These are phyloP conservation scores for Rhopilema esculentum DNA, from an alignment of 30 jellyfish, hydroid and myxozoan species.

Conservation along the genomic window DNA sequence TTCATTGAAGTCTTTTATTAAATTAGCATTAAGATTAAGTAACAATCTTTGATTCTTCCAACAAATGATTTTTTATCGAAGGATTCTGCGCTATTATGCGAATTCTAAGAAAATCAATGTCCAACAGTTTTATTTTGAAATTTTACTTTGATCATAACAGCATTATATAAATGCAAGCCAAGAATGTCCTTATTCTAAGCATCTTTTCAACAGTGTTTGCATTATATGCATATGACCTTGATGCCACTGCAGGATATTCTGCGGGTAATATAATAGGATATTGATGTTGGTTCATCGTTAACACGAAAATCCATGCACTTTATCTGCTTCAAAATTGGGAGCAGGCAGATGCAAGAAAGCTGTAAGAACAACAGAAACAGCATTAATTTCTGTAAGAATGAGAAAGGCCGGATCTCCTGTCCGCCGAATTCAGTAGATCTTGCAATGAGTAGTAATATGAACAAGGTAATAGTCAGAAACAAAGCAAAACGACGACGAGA, in stretches of 20 bases:
- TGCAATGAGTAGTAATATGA: too few relatives aligned
- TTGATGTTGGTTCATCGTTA: too few relatives aligned
- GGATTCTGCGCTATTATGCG: neutral
- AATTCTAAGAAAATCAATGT: neutral
- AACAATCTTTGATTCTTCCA: neutral
- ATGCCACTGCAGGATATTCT: neutral
- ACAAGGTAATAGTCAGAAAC: too few relatives aligned
- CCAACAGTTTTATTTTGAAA: neutral
- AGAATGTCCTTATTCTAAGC: neutral
- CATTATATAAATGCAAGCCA: neutral
- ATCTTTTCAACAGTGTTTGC: neutral
- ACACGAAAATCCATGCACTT: too few relatives aligned
- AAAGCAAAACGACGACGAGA: too few relatives aligned
- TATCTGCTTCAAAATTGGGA: too few relatives aligned
- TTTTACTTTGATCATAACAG: neutral
- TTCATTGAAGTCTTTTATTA: neutral
- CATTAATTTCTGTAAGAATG: too few relatives aligned
- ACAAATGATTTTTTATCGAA: neutral
- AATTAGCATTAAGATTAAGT: neutral
- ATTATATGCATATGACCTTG: neutral
- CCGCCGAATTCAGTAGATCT: too few relatives aligned
- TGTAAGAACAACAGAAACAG: neutral
- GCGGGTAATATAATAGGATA: too few relatives aligned
- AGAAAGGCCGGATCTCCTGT: too few relatives aligned
- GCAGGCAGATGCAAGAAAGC: neutral